Base-by-base conservation (phyloP, 2,888 invertebrate species). In the Helobdella robusta region DNA sequence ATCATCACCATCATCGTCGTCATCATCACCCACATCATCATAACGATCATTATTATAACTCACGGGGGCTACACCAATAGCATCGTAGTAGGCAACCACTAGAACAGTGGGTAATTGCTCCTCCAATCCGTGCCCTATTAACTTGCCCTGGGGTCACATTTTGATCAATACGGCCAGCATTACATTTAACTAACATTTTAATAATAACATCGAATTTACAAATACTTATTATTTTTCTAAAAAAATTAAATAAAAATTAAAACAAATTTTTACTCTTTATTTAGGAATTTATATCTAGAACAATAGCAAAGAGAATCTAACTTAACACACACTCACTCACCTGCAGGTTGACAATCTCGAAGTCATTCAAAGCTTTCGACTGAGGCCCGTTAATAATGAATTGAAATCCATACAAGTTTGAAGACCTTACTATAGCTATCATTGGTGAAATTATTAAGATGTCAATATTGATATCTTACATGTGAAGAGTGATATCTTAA, bases 401-500 rank as follows among this genome's bases (percentile, higher is more conserved):
- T 81, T 94, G 94, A 81, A 92, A 94, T 11, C 94, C 93, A 82
- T 92, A 93, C 0, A 91, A 91, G 23, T 90, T 88, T n/a, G 93
- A 86, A 18, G 89, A 86, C 75, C 87, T 87, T 67, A 91, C 80
- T 79, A 94, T 83, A 6, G 90, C 90, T n/a, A n/a, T n/a, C n/a
- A n/a, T n/a, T n/a, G n/a, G n/a, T n/a, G n/a, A n/a, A n/a, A n/a
- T n/a, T n/a, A n/a, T n/a, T n/a, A n/a, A n/a, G n/a, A n/a, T n/a
- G n/a, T n/a, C n/a, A n/a, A n/a, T n/a, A n/a, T n/a, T n/a, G n/a
- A n/a, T n/a, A n/a, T n/a, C n/a, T n/a, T n/a, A n/a, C n/a, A n/a
- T n/a, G n/a, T n/a, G n/a, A n/a, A n/a, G n/a, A n/a, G n/a, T n/a
- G n/a, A n/a, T n/a, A n/a, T n/a, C n/a, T n/a, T n/a, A n/a, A n/a